Evolutionary conservation across 2,888 invertebrate genomes (phyloP).

Genomic region (Cephus rjabovi): DNA sequence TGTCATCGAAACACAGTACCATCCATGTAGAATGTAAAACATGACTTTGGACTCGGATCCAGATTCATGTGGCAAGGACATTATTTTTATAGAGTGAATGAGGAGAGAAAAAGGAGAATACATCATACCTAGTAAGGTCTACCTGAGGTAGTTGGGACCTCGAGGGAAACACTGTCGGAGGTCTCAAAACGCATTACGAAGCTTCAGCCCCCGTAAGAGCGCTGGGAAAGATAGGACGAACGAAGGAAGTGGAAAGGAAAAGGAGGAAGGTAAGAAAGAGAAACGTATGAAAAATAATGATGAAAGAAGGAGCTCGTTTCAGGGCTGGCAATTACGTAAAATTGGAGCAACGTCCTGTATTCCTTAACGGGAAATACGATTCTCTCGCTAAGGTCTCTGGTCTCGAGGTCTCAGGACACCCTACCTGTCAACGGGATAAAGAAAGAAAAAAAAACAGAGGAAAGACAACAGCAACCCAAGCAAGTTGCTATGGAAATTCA

Average conservation of each 20-base stretch:
- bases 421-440: background rate
- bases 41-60: background rate
- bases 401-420: background rate
- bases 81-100: background rate
- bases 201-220: background rate
- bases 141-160: background rate
- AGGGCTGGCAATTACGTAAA: conserved; percentile 7
- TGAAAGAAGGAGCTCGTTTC: background rate
- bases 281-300: background rate
- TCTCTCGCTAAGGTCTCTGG: background rate
- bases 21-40: background rate
- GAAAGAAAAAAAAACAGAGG: background rate
- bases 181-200: background rate
- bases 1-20: background rate
- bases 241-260: background rate
- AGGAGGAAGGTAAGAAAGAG: background rate
- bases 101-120: background rate
- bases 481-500: background rate
- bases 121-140: background rate
- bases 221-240: background rate
- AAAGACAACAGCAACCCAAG: background rate
- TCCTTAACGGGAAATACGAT: background rate
- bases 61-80: background rate
- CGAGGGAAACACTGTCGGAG: background rate
- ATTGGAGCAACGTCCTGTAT: conserved; percentile 1